These are phyloP conservation scores for Syndactyla subalaris DNA, from an alignment of 2,797 vertebrate species.

Conservation along the genomic window DNA sequence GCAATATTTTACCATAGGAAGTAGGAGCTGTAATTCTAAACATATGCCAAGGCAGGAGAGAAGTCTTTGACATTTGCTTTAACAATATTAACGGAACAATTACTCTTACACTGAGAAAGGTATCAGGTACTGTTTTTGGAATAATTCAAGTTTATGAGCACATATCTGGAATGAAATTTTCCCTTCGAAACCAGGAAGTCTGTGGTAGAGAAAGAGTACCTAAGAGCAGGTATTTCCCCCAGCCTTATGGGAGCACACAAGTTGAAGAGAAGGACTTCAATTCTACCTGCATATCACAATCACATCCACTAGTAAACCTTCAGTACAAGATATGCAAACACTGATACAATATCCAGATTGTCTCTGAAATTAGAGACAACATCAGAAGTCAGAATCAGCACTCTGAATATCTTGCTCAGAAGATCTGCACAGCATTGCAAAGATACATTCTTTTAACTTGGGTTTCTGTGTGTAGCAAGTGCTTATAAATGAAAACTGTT, in stretches of 20 bases:
- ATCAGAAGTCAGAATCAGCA: background rate
- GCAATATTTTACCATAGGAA: background rate
- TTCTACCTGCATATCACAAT: background rate
- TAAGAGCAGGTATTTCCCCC: background rate
- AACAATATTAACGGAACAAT: conserved; percentile 22
- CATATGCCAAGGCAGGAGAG: background rate
- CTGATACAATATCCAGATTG: background rate
- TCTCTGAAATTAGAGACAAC: conserved; percentile 7
- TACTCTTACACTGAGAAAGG: conserved; percentile 9
- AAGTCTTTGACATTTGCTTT: conserved; percentile 25
- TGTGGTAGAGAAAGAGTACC: background rate
- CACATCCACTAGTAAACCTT: background rate
- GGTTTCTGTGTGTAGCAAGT: background rate
- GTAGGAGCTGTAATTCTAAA: background rate
- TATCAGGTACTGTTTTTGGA: background rate
- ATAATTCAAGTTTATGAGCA: conserved; percentile 27
- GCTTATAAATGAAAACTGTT: background rate
- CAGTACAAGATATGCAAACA: background rate
- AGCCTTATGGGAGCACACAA: background rate
- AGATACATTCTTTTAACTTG: background rate
- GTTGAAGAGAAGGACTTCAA: background rate
- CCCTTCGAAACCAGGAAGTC: background rate
- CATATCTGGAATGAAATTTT: background rate
- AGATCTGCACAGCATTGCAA: background rate
- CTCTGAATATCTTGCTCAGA: background rate